Base-by-base conservation (phyloP, 2,113 vertebrate genomes). In the Bettongia penicillata region DNA sequence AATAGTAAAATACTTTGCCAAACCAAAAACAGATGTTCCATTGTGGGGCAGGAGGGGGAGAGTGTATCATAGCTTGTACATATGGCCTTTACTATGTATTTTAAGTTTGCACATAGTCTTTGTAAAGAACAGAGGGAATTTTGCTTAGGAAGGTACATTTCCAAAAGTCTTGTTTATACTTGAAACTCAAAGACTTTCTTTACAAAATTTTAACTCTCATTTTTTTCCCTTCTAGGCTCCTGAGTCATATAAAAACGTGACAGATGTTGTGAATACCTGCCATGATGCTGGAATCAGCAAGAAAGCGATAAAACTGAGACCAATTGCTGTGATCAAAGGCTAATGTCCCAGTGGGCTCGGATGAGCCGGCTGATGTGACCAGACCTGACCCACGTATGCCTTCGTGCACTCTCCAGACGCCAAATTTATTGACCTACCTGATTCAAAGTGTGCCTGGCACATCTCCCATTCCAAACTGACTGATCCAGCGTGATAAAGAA, bases 271-370 rank as follows among this genome's bases (percentile, higher is more conserved):
- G 68, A 99, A 99, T 97, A 99, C 99, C 37, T 99, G 99, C 97
- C 99, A 99, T 0, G 99, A 99, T 89, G 99, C 99, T 7, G 99
- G 99, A 7, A 99, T 99, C 98, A 99, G 99, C 96, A 99, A 99
- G 98, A 99, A 99, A 98, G 99, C 99, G 91, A 99, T 99, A 97
- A 99, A 99, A 97, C 98, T 99, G 96, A 98, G 99, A 90, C 99
- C 99, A 1, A 99, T 99, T 51, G 99, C 99, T 37, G 99, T 99
- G 57, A 99, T 99, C 93, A 99, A 99, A 98, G 99, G 99, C 22
- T 99, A 99, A 99, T 53, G 89, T 51, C 24, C 2, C 0, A 90
- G 90, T 22, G 16, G 24, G 19, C 91, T 91, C 25, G 22, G 91
- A 51, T 3, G 91, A 91, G 22, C 0, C 0, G 89, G 57, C 43